Base-by-base conservation (phyloP, 2,797 vertebrate genomes). In the Anguilla megastoma region DNA sequence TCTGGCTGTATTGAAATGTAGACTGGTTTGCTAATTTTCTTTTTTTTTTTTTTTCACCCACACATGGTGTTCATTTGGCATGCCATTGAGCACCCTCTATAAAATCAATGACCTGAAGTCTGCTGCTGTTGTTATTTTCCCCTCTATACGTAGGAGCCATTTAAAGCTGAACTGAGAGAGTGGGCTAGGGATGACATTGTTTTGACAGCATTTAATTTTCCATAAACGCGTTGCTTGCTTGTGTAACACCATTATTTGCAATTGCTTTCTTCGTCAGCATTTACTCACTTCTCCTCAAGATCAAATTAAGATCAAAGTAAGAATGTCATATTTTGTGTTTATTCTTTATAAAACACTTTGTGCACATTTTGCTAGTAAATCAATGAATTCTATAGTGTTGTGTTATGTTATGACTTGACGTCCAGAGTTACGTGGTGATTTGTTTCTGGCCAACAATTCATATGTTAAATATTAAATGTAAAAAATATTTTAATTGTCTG, bases 101-200 rank as follows among this genome's bases (percentile, higher is more conserved):
- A 21, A 41, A 79, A 80, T 33, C 45, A 87, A 54, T 76, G 87
- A 88, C 12, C 9, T 76, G 66, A 56, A 45, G 63, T 41, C 36
- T 50, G 33, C 87, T 66, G 48, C 45, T 36, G 30, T 79, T 56
- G 50, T 71, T 9, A 74, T 52, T 52, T 66, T 85, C 4, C 63
- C 50, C 16, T 85, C 63, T 50, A 30, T 14, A 2, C 52, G 48
- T 54, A 18, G 87, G 21, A 21, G 85, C 60, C 58, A 85, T 48
- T 84, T 79, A 45, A 33, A 69, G 27, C 83, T 74, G 58, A 69
- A 60, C 5, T 84, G 80, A 33, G 79, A 87, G 80, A 69, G 10
- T 18, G 10, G 71, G 71, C 10, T 76, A 27, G n/a, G 66, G 24
- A n/a, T 41, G 71, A 16, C 16, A 30, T 33, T 76, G 27, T 71